Evolutionary conservation across 2,113 vertebrate genomes (phyloP), one percentile per base, ranked within the genome.

Genomic region (Zosterops japonicus): DNA sequence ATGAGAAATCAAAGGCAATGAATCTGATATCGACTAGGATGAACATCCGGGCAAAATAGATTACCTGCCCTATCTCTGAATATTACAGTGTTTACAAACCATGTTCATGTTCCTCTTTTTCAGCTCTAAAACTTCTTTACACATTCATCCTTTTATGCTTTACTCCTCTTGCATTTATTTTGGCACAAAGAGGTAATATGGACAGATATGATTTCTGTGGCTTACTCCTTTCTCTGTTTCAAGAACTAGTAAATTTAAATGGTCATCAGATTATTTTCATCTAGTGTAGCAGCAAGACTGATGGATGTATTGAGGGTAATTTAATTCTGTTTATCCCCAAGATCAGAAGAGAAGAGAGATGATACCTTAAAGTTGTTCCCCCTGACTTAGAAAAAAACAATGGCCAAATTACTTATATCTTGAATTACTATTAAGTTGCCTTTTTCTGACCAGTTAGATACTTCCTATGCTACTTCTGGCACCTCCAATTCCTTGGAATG

Each of bases 91-190:
- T 25, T 16, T 55, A 29, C 19, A 85, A 79, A 74, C 9, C 0
- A 0, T 28, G 6, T 16, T 61, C 64, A 27, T 0, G 0, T 44
- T 81, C 87, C 20, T 59, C 2, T 21, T 50, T 47, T 63, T 31
- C 23, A 11, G 11, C 33, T 68, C 61, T 36, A 70, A 70, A 70
- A 46, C 50, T 50, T 77, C 47, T n/a, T 44, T 11, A 15, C 0
- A 2, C 9, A 12, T 35, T 46, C 53, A 10, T 44, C 5, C 5
- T 49, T 72, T 42, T 5, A 2, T 22, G 8, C 9, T 67, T 82
- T 75, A 41, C 9, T 36, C 3, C 35, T 82, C 18, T 72, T 50
- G 12, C 18, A 22, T 60, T 49, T 46, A 10, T 15, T 71, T 14
- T 44, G 10, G 10, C 28, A 52, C 23, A 50, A 52, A 84, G 20